Percentiles rank a stretch among this genome's conserved stretches.
These are phyloP conservation scores for Bufo gargarizans DNA, from an alignment of 2,113 vertebrate genomes.

Conservation along the genomic window DNA sequence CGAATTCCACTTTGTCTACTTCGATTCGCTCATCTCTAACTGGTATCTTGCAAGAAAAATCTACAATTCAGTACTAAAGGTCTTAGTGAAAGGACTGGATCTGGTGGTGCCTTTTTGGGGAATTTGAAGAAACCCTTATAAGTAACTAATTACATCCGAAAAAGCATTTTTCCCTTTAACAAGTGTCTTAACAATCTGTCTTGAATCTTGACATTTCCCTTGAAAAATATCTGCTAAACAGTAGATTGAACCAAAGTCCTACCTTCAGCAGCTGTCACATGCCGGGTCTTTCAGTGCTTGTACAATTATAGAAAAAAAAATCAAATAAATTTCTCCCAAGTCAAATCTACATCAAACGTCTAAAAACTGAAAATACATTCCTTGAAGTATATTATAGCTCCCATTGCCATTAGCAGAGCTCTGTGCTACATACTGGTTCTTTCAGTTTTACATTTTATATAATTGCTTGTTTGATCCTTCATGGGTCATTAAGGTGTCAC, in stretches of 20 bases:
- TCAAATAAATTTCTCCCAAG: background rate
- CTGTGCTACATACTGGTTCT: background rate
- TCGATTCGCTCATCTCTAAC: too few species aligned
- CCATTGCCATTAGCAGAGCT: background rate
- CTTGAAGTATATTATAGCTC: background rate
- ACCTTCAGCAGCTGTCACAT: background rate
- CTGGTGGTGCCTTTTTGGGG: too few species aligned
- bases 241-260: background rate
- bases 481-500: slow-evolving; percentile 15
- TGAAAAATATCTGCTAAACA: background rate
- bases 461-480: background rate
- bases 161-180: background rate
- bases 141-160: background rate
- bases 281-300: background rate
- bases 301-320: background rate
- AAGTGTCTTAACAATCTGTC: background rate
- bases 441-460: slow-evolving; percentile 6
- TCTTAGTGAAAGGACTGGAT: too few species aligned
- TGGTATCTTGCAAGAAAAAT: too few species aligned
- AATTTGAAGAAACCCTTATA: background rate
- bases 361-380: background rate
- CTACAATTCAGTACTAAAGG: too few species aligned
- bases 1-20: too few species aligned
- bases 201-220: background rate
- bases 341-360: slow-evolving; percentile 1